Base-by-base conservation (phyloP, 2,888 invertebrate genomes). In the Trichogramma dendrolimi region DNA sequence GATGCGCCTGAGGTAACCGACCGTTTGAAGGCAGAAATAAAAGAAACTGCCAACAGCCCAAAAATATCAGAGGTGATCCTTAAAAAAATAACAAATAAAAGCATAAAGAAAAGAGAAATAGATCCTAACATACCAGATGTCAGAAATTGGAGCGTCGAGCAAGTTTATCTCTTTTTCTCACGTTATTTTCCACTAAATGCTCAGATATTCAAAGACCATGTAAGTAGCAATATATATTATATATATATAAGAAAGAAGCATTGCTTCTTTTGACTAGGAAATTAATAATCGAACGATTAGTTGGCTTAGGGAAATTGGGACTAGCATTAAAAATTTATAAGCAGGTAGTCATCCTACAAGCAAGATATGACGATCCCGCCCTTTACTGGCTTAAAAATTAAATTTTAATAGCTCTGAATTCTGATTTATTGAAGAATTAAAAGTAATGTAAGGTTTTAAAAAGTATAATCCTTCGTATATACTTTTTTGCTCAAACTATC, bases 301-400 rank as follows among this genome's bases (percentile, higher is more conserved):
- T 57, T 48, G 57, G 5, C 43, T 7, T 61, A 39, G n/a, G n/a
- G n/a, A n/a, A n/a, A n/a, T n/a, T 96, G n/a, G 96, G 96, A 0
- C 94, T 94, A 51, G 94, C 94, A 4, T 82, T 96, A 52, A 91
- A 93, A 71, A 84, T 94, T 48, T 93, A 92, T 73, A 85, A 88
- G 58, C 87, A 92, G 61, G 87, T 95, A 62, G 85, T 91, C 39
- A 89, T 89, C 75, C 41, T 39, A 39, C n/a, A 53, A 43, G 11
- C 41, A 41, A n/a, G 5, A 5, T 53, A 49, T 48, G n/a, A 27
- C 54, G 40, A 56, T n/a, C n/a, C n/a, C n/a, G n/a, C n/a, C n/a
- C n/a, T n/a, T n/a, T n/a, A n/a, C n/a, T n/a, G n/a, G n/a, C n/a
- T n/a, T n/a, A n/a, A n/a, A n/a, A n/a, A n/a, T n/a, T n/a, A n/a